Base-by-base conservation (phyloP, 2,888 invertebrate genomes). In the Macrosoma leucophasiata region DNA sequence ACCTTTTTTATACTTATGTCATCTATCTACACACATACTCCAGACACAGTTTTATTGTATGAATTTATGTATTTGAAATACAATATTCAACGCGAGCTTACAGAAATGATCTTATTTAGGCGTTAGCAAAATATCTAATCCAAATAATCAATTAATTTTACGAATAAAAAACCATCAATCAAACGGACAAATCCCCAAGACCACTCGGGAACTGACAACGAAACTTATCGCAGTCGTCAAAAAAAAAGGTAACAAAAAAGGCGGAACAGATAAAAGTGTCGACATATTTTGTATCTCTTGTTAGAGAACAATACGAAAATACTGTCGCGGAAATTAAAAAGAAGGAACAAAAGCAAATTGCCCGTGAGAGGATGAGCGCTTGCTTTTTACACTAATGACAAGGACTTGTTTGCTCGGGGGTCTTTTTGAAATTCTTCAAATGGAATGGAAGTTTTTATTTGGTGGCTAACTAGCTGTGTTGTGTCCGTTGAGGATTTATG, bases 251-350 rank as follows among this genome's bases (percentile, higher is more conserved):
- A 39, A 46, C 52, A 50, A 53, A 25, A 34, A 45, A 36, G 35
- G 29, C 36, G 50, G 50, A 55, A 53, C 39, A 55, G 56, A 64
- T 58, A 63, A 60, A 52, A 55, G 51, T 49, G 52, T 50, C 37
- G 60, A 55, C 62, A 62, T 60, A 64, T 63, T 66, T 68, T 56
- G 46, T 52, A 45, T 52, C 47, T 43, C 43, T 33, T 37, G 41
- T 53, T 58, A 65, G 44, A 43, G 53, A 58, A 68, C 63, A 73
- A 72, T 65, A 62, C 54, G 52, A 65, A 67, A 73, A 70, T 62
- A 62, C 63, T 61, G 63, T 57, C 54, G 48, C 60, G 69, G 71
- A 73, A 76, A 76, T 76, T 75, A 73, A 74, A 75, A n/a, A 68
- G 58, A 50, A 61, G 61, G 63, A 74, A 75, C 71, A 76, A 73